phyloP scores from a whole-genome alignment of 2,113 vertebrate genomes.

The Halichoeres trimaculatus region DNA sequence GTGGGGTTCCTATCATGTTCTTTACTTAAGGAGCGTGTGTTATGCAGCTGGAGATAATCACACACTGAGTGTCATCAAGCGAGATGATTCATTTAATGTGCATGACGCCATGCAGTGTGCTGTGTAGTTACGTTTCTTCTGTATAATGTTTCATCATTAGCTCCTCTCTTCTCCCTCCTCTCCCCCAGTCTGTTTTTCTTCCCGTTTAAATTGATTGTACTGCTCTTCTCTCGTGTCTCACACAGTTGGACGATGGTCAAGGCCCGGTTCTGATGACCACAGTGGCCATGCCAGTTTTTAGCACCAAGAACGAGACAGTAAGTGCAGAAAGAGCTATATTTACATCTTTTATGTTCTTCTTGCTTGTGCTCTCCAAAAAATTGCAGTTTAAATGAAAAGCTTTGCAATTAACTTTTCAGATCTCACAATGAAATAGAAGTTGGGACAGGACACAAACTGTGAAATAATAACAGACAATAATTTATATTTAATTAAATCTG shows the following conservation, averaged over 20 bases:
- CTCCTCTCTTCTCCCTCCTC: conserved; percentile 4
- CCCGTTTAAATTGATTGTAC: conserved; percentile 19
- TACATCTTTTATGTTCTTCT: background rate
- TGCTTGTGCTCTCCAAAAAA: background rate
- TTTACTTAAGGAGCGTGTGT: conserved; percentile 16
- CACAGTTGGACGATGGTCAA: conserved; percentile 91
- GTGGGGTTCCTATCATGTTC: conserved; percentile 35
- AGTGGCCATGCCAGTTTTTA: conserved; percentile 99
- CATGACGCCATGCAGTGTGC: conserved; percentile 1
- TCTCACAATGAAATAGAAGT: conserved; percentile 23
- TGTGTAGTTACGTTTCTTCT: conserved; percentile 8
- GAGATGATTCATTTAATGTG: conserved; percentile 36
- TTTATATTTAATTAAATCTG: conserved; percentile 44
- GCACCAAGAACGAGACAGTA: conserved; percentile 98
- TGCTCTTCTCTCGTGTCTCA: conserved; percentile 60
- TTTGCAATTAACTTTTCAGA: conserved; percentile 22
- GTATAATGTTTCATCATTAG: conserved; percentile 44
- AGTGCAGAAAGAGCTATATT: conserved; percentile 73
- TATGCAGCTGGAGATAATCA: conserved; percentile 23
- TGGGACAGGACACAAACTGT: conserved; percentile 34
- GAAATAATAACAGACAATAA: conserved; percentile 46
- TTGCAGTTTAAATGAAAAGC: conserved; percentile 34
- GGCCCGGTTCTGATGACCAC: conserved; percentile 96
- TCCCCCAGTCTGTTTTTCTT: background rate
- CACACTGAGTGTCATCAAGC: conserved; percentile 17